Percentiles rank a stretch among this genome's conserved stretches.
Evolutionary conservation across 2,797 vertebrate genomes (phyloP).

Genomic region (Mycteria americana): DNA sequence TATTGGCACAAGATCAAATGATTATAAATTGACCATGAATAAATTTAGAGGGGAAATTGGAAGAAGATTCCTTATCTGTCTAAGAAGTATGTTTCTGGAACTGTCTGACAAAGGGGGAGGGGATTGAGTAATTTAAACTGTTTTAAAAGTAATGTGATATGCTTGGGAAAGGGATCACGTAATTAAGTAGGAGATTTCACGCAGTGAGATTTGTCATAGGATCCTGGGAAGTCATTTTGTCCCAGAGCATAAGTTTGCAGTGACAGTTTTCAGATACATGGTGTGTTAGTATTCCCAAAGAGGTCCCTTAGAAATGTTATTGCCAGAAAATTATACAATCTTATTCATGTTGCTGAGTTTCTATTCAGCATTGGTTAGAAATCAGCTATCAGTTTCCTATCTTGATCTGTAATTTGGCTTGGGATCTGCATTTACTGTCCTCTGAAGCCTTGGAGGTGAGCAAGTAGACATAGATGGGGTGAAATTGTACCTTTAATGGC

Average conservation of each 20-base stretch:
- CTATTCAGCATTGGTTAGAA: neutral
- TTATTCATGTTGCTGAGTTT: neutral
- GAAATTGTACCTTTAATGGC: neutral
- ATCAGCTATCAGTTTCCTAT: neutral
- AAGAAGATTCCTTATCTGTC: neutral
- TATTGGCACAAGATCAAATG: conserved; percentile 52
- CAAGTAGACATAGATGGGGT: neutral
- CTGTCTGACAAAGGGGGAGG: neutral
- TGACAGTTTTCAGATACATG: neutral
- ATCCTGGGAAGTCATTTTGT: neutral
- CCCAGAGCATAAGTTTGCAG: neutral
- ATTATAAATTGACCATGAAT: conserved; percentile 16
- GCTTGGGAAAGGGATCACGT: neutral
- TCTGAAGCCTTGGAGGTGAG: neutral
- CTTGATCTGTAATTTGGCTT: neutral
- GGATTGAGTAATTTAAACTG: neutral
- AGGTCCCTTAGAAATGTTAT: neutral
- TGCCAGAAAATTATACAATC: neutral
- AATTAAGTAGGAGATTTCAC: neutral
- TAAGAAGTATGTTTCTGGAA: neutral
- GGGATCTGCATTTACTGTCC: neutral
- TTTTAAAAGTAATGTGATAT: neutral
- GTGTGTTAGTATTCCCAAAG: neutral
- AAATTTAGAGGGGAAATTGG: conserved; percentile 15
- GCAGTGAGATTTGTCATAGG: neutral